Evolutionary conservation across 2,888 invertebrate genomes (phyloP), one percentile per base, ranked within the genome.

Genomic region (Vannuccia rotundouncinata): DNA sequence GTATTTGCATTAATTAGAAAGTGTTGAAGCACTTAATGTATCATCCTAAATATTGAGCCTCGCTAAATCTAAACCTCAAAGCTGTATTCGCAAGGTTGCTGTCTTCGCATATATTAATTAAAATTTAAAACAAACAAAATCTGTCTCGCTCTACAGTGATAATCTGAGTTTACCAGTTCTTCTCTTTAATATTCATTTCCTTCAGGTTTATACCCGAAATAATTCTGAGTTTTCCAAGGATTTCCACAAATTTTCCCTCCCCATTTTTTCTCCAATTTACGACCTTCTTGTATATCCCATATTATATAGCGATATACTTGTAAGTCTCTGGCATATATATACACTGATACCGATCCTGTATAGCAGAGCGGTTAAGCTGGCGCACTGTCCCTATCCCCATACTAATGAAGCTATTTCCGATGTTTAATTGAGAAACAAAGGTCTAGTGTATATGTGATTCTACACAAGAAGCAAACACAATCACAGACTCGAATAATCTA

Each of bases 401-500:
- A n/a, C n/a, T n/a, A 13, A 22, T 66, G 66, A 66, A 66, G 13
- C 25, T 2, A 13, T 5, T 66, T 66, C 66, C 66, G 66, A 5
- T 66, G 66, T 66, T 66, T 66, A 66, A 66, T 66, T 66, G 66
- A 66, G 66, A 66, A 66, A 66, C 66, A 66, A 66, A 66, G 22
- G 66, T 17, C 17, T 66, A 22, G 66, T 66, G 66, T 66, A 66
- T 66, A 27, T 66, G 66, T 66, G 66, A 66, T 66, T 66, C 22
- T 13, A 27, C 66, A 66, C 5, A 22, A 66, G 22, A 66, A 5
- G 25, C 2, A 66, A 66, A 66, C 66, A 66, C 66, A 66, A 66
- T 5, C 5, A 66, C 22, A 5, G 66, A 66, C 5, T 66, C 5
- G 5, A 2, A 2, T 66, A 22, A 66, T n/a, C 25, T n/a, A 66